A percentile compares a stretch with the other conserved stretches of the same genome.
phyloP scores from a whole-genome alignment of 2,888 invertebrate species.

The Lacanobia wlatinum region DNA sequence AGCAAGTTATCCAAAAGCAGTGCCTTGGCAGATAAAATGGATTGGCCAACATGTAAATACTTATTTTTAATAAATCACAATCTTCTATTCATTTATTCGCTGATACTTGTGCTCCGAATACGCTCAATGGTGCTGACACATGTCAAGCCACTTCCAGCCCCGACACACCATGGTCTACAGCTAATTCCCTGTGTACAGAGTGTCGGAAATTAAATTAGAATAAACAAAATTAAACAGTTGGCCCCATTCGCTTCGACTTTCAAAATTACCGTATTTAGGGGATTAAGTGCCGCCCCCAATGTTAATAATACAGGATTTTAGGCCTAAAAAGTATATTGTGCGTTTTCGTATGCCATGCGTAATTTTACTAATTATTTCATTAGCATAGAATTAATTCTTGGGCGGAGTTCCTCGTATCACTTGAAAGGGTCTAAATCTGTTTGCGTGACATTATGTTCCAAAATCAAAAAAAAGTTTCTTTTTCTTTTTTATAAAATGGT shows the following conservation, averaged over 20 bases:
- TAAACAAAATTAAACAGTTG: constrained; percentile 86
- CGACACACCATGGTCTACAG: constrained; percentile 34
- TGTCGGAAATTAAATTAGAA: constrained; percentile 85
- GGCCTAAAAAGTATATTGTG: constrained; percentile 72
- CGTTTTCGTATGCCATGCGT: constrained; percentile 68
- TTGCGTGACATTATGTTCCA: constrained; percentile 15
- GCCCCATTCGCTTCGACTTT: constrained; percentile 80
- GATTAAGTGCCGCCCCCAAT: constrained; percentile 77
- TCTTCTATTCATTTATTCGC: background rate
- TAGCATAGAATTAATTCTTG: constrained; percentile 75
- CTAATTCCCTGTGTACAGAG: constrained; percentile 73
- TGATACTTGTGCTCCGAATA: background rate
- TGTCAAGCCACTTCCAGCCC: constrained; percentile 36
- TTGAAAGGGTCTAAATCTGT: constrained; percentile 16
- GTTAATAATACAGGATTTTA: constrained; percentile 79
- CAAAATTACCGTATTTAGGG: constrained; percentile 80
- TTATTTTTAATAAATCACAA: too few species aligned
- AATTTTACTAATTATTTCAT: constrained; percentile 80
- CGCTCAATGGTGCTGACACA: background rate
- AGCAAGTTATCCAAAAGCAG: background rate
- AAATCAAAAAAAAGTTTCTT: constrained; percentile 4
- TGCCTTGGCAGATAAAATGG: background rate
- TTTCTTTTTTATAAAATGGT: background rate
- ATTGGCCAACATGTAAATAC: background rate
- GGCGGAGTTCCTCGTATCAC: constrained; percentile 37